A percentile compares a stretch with the other conserved stretches of the same genome.
Evolutionary conservation across 30 jellyfish, hydroid and myxozoan species (phyloP).

Genomic region (Pseudorhiza aurosa): DNA sequence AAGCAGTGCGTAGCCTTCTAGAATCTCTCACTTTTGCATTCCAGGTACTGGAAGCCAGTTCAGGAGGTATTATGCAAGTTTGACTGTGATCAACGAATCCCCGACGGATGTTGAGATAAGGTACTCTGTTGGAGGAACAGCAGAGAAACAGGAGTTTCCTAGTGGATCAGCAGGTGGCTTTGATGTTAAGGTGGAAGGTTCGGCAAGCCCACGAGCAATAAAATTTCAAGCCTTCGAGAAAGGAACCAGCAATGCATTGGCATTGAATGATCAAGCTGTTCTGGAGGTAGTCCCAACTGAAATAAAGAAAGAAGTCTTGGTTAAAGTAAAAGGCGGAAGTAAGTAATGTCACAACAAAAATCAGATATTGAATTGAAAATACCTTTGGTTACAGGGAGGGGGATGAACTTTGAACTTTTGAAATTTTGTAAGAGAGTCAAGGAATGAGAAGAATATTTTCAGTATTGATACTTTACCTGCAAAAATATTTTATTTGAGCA

Average conservation of each 20-base stretch:
- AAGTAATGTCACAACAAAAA: too few species aligned
- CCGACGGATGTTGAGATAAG: background rate
- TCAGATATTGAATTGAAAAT: too few species aligned
- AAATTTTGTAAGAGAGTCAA: too few species aligned
- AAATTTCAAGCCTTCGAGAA: conserved; percentile 31
- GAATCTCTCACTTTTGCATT: too few species aligned
- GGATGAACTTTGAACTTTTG: too few species aligned
- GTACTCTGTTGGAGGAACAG: conserved; percentile 1
- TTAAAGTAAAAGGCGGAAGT: too few species aligned
- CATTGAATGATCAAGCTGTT: background rate
- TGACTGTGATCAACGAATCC: background rate
- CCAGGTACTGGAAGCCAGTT: conserved; percentile 1
- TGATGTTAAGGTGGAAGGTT: background rate
- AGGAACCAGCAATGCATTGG: background rate
- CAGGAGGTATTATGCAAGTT: conserved; percentile 16
- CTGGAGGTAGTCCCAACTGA: conserved; percentile 1
- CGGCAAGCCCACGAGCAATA: conserved; percentile 32
- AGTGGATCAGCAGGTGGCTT: background rate
- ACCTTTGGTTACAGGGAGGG: too few species aligned
- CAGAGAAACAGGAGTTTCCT: conserved; percentile 25
- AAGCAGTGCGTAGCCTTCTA: too few species aligned
- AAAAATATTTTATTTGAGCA: too few species aligned
- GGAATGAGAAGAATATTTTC: too few species aligned
- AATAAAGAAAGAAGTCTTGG: background rate
- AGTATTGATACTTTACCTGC: too few species aligned